Percentiles rank a stretch among this genome's conserved stretches.
These are phyloP conservation scores for Leucophenga maculata DNA, from an alignment of 2,888 invertebrate species.

Conservation along the genomic window DNA sequence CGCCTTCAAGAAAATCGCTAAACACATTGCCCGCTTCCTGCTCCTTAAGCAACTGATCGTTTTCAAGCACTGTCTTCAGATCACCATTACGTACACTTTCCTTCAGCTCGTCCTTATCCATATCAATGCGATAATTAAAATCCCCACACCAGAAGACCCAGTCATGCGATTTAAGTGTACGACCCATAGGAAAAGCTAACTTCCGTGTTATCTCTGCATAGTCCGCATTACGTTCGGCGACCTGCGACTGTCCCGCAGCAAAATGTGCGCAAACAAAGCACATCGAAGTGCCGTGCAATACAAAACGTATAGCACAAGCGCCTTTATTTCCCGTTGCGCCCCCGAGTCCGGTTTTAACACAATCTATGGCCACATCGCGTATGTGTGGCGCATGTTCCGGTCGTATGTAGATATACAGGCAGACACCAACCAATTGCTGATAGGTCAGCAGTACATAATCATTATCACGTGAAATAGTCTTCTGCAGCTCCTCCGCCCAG, in stretches of 20 bases:
- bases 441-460: slow-evolving; percentile 93
- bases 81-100: slow-evolving; percentile 78
- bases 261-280: slow-evolving; percentile 99
- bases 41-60: slow-evolving; percentile 90
- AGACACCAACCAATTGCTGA: slow-evolving; percentile 97
- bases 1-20: slow-evolving; percentile 93
- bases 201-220: slow-evolving; percentile 96
- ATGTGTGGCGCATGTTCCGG: slow-evolving; percentile 91
- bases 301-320: slow-evolving; percentile 92
- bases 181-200: slow-evolving; percentile 91
- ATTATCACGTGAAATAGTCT: slow-evolving; percentile 88
- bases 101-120: slow-evolving; percentile 95
- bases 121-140: slow-evolving; percentile 97
- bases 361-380: slow-evolving; percentile 93
- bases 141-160: slow-evolving; percentile 99
- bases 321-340: slow-evolving; percentile 99
- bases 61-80: slow-evolving; percentile 83
- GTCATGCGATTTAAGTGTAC: slow-evolving; percentile 94
- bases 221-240: slow-evolving; percentile 91
- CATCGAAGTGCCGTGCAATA: slow-evolving; percentile 92
- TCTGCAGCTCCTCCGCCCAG: slow-evolving; percentile 96
- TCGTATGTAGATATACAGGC: slow-evolving; percentile 93
- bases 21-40: slow-evolving; percentile 89
- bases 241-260: slow-evolving; percentile 97
- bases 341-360: slow-evolving; percentile 97